phyloP scores from a whole-genome alignment of 2,888 invertebrate genomes.

The Chrysomela aeneicollis region DNA sequence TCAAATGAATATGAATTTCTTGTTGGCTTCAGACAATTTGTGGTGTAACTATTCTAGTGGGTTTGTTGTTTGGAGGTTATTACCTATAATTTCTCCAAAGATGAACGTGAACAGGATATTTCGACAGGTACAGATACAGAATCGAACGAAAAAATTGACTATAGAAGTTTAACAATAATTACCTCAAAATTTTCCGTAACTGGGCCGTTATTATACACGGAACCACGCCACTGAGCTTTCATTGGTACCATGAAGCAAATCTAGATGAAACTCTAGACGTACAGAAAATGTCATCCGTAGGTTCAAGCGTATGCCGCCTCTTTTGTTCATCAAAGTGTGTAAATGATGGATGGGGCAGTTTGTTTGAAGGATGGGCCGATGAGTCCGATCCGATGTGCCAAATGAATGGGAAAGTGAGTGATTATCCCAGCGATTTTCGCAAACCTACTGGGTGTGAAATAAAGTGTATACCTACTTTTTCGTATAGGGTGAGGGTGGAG shows the following conservation, averaged over 20 bases:
- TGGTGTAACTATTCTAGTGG: too few relatives aligned
- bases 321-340: constrained; percentile 25
- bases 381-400: constrained; percentile 22
- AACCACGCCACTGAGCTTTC: neutral
- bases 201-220: neutral
- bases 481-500: constrained; percentile 6
- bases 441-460: constrained; percentile 11
- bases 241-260: constrained; percentile 3
- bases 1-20: too few relatives aligned
- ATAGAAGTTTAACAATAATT: too few relatives aligned
- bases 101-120: too few relatives aligned
- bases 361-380: constrained; percentile 24
- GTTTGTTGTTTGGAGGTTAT: too few relatives aligned
- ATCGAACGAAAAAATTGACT: too few relatives aligned
- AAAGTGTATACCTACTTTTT: neutral
- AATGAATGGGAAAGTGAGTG: constrained; percentile 20
- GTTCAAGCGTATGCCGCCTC: constrained; percentile 17
- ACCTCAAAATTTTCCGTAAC: too few relatives aligned
- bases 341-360: constrained; percentile 32
- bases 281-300: constrained; percentile 6
- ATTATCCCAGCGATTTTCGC: constrained; percentile 11
- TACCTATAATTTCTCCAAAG: too few relatives aligned
- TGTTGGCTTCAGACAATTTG: too few relatives aligned
- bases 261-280: constrained; percentile 17
- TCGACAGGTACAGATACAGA: too few relatives aligned